These are phyloP conservation scores for Anolis sagrei DNA, from an alignment of 2,113 vertebrate species.

Conservation along the genomic window DNA sequence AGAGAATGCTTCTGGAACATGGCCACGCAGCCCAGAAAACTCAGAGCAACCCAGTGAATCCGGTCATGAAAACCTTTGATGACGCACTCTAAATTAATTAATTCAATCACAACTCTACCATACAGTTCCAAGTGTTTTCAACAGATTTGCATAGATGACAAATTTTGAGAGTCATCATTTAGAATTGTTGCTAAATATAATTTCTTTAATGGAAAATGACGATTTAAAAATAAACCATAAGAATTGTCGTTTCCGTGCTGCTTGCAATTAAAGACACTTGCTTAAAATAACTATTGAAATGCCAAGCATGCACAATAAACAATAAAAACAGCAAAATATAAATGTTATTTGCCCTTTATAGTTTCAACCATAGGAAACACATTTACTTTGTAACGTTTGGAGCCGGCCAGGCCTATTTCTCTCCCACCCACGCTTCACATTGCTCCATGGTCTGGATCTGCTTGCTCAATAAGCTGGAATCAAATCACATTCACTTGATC, in stretches of 20 bases:
- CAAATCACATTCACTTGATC: no score
- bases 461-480: neutral
- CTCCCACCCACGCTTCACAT: neutral
- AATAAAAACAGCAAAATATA: neutral
- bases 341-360: neutral
- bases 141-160: neutral
- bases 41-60: no score
- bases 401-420: neutral
- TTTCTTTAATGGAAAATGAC: constrained; percentile 15
- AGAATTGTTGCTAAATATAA: neutral
- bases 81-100: no score
- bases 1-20: no score
- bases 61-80: no score
- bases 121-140: neutral
- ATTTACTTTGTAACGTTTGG: neutral
- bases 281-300: constrained; percentile 16
- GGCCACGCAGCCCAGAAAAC: no score
- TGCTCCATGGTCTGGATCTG: neutral
- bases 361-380: neutral
- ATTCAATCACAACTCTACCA: no score
- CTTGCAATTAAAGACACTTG: constrained; percentile 9
- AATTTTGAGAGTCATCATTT: neutral
- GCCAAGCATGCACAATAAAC: neutral
- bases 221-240: constrained; percentile 28
- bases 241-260: neutral